A percentile compares a stretch with the other conserved stretches of the same genome.
Conservation (phyloP, 2,113 vertebrate genomes). For the Pipa parva region DNA sequence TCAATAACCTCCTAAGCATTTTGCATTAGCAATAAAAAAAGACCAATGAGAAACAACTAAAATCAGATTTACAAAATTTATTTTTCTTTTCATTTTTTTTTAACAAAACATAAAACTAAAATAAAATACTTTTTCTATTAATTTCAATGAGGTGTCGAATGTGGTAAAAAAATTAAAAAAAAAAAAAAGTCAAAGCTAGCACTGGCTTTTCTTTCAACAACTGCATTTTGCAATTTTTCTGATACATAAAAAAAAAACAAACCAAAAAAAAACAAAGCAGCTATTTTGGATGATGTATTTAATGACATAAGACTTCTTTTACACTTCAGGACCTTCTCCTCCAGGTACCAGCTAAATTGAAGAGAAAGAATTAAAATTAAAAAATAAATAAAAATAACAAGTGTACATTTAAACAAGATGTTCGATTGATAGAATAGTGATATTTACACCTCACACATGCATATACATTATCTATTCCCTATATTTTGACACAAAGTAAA, state of each 20-base stretch:
- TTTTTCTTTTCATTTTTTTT: neutral
- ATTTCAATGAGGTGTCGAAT: neutral
- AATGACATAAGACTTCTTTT: constrained; percentile 46
- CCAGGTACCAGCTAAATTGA: constrained; percentile 86
- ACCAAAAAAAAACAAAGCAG: too few species aligned
- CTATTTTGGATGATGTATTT: neutral
- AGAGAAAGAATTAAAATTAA: constrained; percentile 11
- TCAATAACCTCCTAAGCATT: too few species aligned
- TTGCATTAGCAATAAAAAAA: too few species aligned
- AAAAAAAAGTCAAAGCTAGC: neutral
- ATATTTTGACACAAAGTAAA: too few species aligned
- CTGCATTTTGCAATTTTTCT: neutral
- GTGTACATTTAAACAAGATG: too few species aligned
- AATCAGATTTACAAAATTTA: too few species aligned
- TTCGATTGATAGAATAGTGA: too few species aligned
- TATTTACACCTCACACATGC: too few species aligned
- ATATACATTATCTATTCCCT: too few species aligned
- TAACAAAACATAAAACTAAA: neutral
- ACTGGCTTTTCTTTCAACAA: too few species aligned
- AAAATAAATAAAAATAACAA: too few species aligned
- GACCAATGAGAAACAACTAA: too few species aligned
- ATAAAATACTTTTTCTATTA: neutral
- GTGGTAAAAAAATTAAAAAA: neutral
- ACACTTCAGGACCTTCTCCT: constrained; percentile 96
- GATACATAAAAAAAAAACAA: neutral